A percentile compares a stretch with the other conserved stretches of the same genome.
phyloP scores from a whole-genome alignment of 2,888 invertebrate genomes.

The Spisula solida region DNA sequence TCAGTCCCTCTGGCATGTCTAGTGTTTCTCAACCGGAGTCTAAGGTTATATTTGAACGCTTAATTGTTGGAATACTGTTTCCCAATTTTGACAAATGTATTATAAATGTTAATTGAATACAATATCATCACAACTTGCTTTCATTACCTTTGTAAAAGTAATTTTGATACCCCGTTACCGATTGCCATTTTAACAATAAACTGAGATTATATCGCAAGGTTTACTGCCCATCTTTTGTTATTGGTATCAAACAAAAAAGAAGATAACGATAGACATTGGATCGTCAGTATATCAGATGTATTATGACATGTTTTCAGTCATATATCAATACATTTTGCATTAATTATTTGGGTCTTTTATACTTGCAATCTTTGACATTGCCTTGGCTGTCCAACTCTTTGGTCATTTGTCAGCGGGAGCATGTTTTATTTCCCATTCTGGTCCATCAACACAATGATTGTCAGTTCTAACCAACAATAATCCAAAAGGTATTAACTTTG shows the following conservation, averaged over 20 bases:
- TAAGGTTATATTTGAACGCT: neutral
- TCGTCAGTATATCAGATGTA: neutral
- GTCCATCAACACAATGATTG: neutral
- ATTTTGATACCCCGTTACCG: slow-evolving; percentile 22
- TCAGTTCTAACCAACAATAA: neutral
- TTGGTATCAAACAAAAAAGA: neutral
- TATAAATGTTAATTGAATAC: slow-evolving; percentile 15
- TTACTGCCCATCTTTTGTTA: slow-evolving; percentile 6
- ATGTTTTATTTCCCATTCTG: neutral
- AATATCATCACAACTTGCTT: slow-evolving; percentile 22
- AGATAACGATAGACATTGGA: neutral
- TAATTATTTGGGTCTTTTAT: neutral
- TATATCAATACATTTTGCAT: slow-evolving; percentile 14
- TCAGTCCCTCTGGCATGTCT: neutral
- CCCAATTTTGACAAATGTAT: slow-evolving; percentile 21
- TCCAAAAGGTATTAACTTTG: neutral
- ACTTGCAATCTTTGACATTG: neutral
- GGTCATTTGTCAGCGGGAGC: neutral
- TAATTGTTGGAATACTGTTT: slow-evolving; percentile 3
- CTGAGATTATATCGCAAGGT: neutral
- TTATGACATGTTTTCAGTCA: slow-evolving; percentile 11
- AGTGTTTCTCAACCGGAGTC: neutral
- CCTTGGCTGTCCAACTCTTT: neutral
- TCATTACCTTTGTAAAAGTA: neutral
- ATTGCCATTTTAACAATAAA: slow-evolving; percentile 21